Conservation (phyloP, 1,140 invertebrate species). For the Arion vulgaris region DNA sequence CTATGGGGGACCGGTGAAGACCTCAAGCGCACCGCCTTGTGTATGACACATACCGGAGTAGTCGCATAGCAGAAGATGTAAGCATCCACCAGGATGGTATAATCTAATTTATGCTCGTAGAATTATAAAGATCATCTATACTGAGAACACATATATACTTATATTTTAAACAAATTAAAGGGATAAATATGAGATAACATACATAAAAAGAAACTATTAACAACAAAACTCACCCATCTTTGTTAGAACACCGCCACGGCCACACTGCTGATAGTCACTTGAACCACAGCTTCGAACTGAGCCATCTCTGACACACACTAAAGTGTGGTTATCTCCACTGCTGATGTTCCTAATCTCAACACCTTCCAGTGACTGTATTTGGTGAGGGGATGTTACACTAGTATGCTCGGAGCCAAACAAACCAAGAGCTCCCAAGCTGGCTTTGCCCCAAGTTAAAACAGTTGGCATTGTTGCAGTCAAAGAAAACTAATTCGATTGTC, state of each 20-base stretch:
- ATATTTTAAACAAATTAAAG: no score
- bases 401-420: slow-evolving; percentile 86
- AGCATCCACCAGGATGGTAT: no score
- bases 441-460: slow-evolving; percentile 81
- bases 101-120: no score
- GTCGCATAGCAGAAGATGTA: no score
- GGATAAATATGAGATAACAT: no score
- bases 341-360: slow-evolving; percentile 78
- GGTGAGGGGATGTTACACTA: slow-evolving; percentile 78
- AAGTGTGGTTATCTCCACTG: slow-evolving; percentile 86
- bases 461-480: slow-evolving; percentile 74
- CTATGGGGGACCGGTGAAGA: no score
- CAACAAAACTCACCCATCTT: slow-evolving; percentile 23
- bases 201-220: no score
- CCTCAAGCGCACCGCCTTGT: no score
- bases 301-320: slow-evolving; percentile 79
- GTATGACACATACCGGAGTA: no score
- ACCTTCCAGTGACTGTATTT: slow-evolving; percentile 41
- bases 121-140: no score
- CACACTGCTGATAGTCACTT: slow-evolving; percentile 89
- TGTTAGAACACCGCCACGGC: slow-evolving; percentile 75
- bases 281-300: slow-evolving; percentile 89
- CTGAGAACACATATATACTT: no score
- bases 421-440: slow-evolving; percentile 85
- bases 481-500: not conserved